Evolutionary conservation across 2,113 vertebrate species (phyloP), one percentile per base, ranked within the genome.

Genomic region (Notothenia coriiceps): DNA sequence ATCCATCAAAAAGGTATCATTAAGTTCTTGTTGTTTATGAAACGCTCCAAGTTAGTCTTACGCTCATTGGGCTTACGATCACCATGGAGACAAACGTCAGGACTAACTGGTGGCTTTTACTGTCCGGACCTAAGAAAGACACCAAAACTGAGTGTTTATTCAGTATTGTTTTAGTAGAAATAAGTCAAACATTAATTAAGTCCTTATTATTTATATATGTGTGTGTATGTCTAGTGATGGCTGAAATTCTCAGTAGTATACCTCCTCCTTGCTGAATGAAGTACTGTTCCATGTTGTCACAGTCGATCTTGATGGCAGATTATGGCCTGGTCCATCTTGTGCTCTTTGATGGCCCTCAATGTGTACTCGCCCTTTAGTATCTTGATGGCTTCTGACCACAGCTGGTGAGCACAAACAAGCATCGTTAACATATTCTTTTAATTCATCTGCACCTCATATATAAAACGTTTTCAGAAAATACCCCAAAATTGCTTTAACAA

Each of bases 281-380:
- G 87, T 98, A 96, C 70, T 97, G 96, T 80, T 99, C 98, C 97
- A 99, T 93, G 89, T 99, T 99, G 91, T 99, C 98, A 73, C 98
- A 99, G 93, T 99, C 98, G 9, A 99, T 96, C 94, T 99, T 99
- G 76, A 98, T 99, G 80, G 95, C 99, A 99, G 85, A 99, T 86
- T 84, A 99, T 99, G 55, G 98, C 98, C 94, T 98, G 98, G 87
- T 99, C 98, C 98, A 99, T 99, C 92, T 99, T 99, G 92, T 99
- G 98, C 49, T 99, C 98, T 86, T 97, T 98, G 83, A 99, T 98
- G 63, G 98, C 98, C 1, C 96, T 95, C 60, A 99, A 90, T 0
- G 95, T 74, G 55, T 99, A 99, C 87, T 99, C 98, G 17, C 98
- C 98, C 90, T 99, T 99, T 46, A 99, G 95, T 66, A 99, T 86